Evolutionary conservation across 2,113 vertebrate genomes (phyloP), one percentile per base, ranked within the genome.

Genomic region (Ornithorhynchus anatinus): DNA sequence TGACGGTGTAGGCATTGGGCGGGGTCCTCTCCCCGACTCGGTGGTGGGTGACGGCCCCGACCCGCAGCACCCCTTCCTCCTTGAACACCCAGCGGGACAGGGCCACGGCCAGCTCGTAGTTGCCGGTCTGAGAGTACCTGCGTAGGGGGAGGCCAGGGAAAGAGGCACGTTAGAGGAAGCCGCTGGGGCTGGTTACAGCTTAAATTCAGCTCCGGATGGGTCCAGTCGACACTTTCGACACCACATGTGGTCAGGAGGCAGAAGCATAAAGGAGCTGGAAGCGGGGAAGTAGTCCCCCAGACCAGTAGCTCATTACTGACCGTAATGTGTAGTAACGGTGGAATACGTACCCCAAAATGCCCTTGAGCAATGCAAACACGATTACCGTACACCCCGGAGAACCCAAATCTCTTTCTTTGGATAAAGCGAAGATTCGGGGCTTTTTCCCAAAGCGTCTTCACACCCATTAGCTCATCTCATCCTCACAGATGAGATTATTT

Each of bases 71-170:
- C 0, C 98, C 98, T 6, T 99, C 97, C 82, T 99, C 97, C 81
- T 99, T 99, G 88, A 99, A 99, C 79, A 99, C 98, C 98, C 98
- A 99, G 67, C 94, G 95, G 3, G 97, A 97, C 70, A 99, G 87
- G 22, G 97, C 96, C 52, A 96, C 84, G 0, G 96, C 97, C 64
- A 99, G 93, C 82, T 98, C 96, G 2, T 94, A 94, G 86, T 99
- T 99, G 29, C 97, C 97, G 0, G 96, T 98, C 88, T 95, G 94
- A 1, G 94, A 86, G 22, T 94, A 93, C 70, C 97, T 99, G 64
- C 44, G 16, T 22, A 5, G 1, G 0, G 5, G 29, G 12, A 38
- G 20, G 32, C 5, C 3, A 6, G 0, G 44, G 7, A 19, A 4
- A 25, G 48, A 50, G 4, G 14, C 6, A 19, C 36, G 10, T 19